Conservation (phyloP, 2,113 vertebrate genomes). For the Cariama cristata region DNA sequence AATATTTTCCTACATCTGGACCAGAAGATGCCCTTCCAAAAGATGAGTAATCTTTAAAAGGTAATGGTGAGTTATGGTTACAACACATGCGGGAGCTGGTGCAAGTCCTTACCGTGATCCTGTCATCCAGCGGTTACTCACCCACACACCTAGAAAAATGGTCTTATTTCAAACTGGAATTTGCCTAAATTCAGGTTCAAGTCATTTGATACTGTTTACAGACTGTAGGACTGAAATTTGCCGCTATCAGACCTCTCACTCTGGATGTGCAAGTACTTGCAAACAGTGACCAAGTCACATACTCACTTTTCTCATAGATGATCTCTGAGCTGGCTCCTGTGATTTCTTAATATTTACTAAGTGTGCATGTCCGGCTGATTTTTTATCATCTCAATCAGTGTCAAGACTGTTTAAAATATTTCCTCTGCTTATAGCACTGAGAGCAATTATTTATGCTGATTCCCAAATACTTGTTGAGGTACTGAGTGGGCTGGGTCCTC, state of each 20-base stretch:
- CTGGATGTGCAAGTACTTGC: not conserved
- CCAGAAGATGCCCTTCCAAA: not conserved
- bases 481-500: accelerated
- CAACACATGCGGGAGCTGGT: accelerated
- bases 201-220: not conserved
- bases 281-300: not conserved
- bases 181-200: not conserved
- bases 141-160: not conserved
- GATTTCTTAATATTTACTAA: not conserved
- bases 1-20: not conserved
- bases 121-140: not conserved
- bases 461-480: not conserved
- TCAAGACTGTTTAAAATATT: not conserved
- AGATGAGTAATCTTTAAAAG: not conserved
- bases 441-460: not conserved
- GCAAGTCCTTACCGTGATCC: accelerated
- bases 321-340: not conserved
- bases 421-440: not conserved
- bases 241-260: not conserved
- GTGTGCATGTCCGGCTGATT: accelerated
- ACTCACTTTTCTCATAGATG: not conserved
- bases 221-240: not conserved
- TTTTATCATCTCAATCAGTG: not conserved
- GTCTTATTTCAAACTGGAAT: not conserved
- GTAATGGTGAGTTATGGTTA: not conserved